Conservation (phyloP, 2,888 invertebrate genomes). For the Nomada fabriciana region DNA sequence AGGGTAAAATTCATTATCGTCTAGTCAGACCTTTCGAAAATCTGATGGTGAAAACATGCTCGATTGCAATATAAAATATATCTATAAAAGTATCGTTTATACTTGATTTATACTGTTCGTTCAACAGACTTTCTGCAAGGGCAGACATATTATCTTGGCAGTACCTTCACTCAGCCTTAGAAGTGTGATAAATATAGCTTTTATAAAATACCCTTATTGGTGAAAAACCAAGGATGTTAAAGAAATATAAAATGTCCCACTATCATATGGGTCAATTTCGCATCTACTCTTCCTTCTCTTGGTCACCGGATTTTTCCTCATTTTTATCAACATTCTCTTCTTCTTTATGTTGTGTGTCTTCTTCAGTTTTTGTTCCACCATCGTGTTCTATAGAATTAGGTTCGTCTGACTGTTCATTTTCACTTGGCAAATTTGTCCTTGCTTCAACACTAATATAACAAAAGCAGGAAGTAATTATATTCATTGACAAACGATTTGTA, state of each 20-base stretch:
- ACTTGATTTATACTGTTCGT: constrained; percentile 63
- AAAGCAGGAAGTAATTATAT: constrained; percentile 15
- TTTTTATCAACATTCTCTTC: constrained; percentile 80
- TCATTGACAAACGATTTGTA: constrained; percentile 19
- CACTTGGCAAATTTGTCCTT: constrained; percentile 72
- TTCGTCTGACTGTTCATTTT: constrained; percentile 71
- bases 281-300: constrained; percentile 82
- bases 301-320: constrained; percentile 80
- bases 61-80: constrained; percentile 64
- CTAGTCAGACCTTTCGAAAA: constrained; percentile 56
- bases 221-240: constrained; percentile 72
- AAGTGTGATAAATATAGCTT: constrained; percentile 71
- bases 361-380: constrained; percentile 77
- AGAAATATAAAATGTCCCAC: constrained; percentile 64
- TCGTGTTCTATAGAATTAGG: constrained; percentile 75
- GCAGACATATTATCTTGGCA: constrained; percentile 73
- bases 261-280: constrained; percentile 59
- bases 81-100: constrained; percentile 68
- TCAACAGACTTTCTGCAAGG: constrained; percentile 54
- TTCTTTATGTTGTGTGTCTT: constrained; percentile 79
- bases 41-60: constrained; percentile 51
- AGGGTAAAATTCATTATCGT: constrained; percentile 45
- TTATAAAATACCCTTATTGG: constrained; percentile 73
- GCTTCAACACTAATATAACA: constrained; percentile 75
- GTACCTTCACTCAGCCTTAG: constrained; percentile 75